A percentile compares a stretch with the other conserved stretches of the same genome.
These are phyloP conservation scores for Phengaris arion DNA, from an alignment of 2,888 invertebrate species.

Conservation along the genomic window DNA sequence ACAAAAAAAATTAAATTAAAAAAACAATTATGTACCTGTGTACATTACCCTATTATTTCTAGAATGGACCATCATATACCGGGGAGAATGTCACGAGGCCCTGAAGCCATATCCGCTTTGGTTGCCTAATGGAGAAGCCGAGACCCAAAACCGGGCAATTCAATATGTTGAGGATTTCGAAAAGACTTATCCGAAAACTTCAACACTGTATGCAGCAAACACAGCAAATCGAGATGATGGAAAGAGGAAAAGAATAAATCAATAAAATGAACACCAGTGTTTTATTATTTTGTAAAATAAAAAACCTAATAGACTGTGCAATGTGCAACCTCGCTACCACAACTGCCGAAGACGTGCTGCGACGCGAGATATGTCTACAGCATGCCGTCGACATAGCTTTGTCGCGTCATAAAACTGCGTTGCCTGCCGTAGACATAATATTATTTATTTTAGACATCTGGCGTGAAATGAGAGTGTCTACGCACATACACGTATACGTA, in stretches of 20 bases:
- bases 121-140: conserved; percentile 18
- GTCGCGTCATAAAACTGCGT: no score
- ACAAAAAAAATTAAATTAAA: no score
- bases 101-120: conserved; percentile 36
- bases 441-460: not conserved
- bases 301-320: no score
- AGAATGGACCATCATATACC: conserved; percentile 41
- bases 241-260: not conserved
- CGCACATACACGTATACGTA: not conserved
- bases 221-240: not conserved
- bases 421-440: no score
- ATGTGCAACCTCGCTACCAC: no score
- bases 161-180: conserved; percentile 26
- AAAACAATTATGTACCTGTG: no score
- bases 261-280: not conserved
- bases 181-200: not conserved
- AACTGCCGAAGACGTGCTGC: no score
- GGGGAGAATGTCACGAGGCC: conserved; percentile 36
- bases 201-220: not conserved
- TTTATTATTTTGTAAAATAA: no score
- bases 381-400: no score
- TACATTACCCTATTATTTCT: not conserved
- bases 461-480: not conserved
- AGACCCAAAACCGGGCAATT: conserved; percentile 23
- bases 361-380: no score